A percentile compares a stretch with the other conserved stretches of the same genome.
Evolutionary conservation across 2,888 invertebrate genomes (phyloP).

Genomic region (Pantelozetes paolii): DNA sequence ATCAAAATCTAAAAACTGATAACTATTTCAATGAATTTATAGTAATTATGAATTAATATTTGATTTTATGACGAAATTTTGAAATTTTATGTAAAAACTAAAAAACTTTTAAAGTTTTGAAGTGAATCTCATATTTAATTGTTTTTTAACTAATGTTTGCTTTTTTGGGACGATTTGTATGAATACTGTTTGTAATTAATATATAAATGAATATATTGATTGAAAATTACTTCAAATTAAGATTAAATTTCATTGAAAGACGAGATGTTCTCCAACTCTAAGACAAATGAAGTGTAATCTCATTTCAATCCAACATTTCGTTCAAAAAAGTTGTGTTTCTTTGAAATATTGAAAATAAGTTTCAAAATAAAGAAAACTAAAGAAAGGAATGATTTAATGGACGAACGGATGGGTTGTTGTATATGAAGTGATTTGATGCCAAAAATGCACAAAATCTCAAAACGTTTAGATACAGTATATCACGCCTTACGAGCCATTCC

Average conservation of each 20-base stretch:
- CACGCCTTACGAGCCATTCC: conserved; percentile 24
- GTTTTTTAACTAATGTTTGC: background rate
- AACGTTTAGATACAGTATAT: conserved; percentile 14
- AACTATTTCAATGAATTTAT: too few relatives aligned
- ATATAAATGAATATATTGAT: background rate
- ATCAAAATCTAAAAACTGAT: too few relatives aligned
- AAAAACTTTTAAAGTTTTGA: background rate
- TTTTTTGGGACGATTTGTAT: background rate
- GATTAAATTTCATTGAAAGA: conserved; percentile 5
- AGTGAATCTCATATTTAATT: background rate
- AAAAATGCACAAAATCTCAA: conserved; percentile 38
- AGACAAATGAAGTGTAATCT: background rate
- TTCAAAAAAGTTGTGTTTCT: background rate
- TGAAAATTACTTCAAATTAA: conserved; percentile 16
- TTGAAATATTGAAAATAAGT: conserved; percentile 6
- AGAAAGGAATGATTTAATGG: conserved; percentile 18
- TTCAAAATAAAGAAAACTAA: background rate
- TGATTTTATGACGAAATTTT: too few relatives aligned
- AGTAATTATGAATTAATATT: too few relatives aligned
- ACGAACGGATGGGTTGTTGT: conserved; percentile 25
- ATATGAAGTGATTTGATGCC: conserved; percentile 14
- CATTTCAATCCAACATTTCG: background rate
- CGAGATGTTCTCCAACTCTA: conserved; percentile 19
- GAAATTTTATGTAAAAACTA: too few relatives aligned
- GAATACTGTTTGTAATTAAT: conserved; percentile 19